These are phyloP conservation scores for Mythimna pallens DNA, from an alignment of 2,888 invertebrate genomes.

Conservation along the genomic window DNA sequence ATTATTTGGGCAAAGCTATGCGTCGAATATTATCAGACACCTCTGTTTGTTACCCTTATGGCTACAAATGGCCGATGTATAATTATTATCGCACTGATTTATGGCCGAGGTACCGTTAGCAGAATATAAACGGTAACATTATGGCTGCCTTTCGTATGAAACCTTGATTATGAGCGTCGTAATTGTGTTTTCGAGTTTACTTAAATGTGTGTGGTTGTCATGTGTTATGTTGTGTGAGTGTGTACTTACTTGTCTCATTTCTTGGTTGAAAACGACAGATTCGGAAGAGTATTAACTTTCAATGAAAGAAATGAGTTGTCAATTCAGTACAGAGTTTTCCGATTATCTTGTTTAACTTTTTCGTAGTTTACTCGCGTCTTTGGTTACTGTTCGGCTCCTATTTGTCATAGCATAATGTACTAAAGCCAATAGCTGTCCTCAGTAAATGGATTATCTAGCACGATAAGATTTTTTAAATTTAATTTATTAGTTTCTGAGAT, in stretches of 20 bases:
- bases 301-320: too few relatives aligned
- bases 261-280: not conserved
- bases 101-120: slow-evolving; percentile 82
- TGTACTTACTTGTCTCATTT: not conserved
- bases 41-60: slow-evolving; percentile 80
- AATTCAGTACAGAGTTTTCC: not conserved
- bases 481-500: too few relatives aligned
- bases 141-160: slow-evolving; percentile 67
- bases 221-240: not conserved
- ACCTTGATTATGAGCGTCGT: slow-evolving; percentile 61
- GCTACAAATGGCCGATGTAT: slow-evolving; percentile 84
- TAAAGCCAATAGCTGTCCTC: too few relatives aligned
- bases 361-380: not conserved
- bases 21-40: slow-evolving; percentile 73
- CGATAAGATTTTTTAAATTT: too few relatives aligned
- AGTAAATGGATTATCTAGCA: too few relatives aligned
- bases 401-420: too few relatives aligned
- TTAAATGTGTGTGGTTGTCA: slow-evolving; percentile 29
- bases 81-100: slow-evolving; percentile 89
- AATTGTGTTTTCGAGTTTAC: slow-evolving; percentile 59
- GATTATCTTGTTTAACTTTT: not conserved
- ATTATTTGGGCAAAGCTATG: slow-evolving; percentile 63
- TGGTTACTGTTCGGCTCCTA: too few relatives aligned
- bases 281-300: not conserved
- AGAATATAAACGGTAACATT: slow-evolving; percentile 85